Conservation (phyloP, 2,113 vertebrate species). For the Prietella phreatophila region DNA sequence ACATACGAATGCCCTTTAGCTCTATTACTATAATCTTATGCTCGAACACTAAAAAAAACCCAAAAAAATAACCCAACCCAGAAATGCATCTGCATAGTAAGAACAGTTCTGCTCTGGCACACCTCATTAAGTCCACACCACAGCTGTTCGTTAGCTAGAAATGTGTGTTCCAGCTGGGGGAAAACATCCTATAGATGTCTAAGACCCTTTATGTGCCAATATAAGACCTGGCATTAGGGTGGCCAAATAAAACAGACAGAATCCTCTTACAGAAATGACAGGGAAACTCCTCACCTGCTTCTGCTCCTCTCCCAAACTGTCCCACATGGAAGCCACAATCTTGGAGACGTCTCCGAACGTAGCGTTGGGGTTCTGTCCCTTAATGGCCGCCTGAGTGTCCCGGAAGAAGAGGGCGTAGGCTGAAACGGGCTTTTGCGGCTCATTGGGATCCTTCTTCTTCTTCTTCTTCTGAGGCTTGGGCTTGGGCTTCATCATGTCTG, state of each 20-base stretch:
- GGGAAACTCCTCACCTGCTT: constrained; percentile 81
- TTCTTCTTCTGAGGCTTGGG: constrained; percentile 98
- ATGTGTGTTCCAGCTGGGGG: neutral
- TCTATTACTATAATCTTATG: neutral
- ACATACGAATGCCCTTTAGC: neutral
- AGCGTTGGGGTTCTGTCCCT: constrained; percentile 95
- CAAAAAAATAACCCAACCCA: neutral
- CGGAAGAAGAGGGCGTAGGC: constrained; percentile 98
- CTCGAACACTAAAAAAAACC: neutral
- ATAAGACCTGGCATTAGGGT: neutral
- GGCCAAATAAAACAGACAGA: neutral
- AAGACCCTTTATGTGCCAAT: neutral
- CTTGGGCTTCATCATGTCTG: constrained; percentile 93
- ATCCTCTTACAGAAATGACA: neutral
- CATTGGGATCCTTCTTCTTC: constrained; percentile 99
- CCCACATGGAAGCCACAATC: constrained; percentile 99
- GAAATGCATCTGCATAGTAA: neutral
- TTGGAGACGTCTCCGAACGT: constrained; percentile 97
- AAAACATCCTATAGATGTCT: neutral
- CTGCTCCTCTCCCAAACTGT: constrained; percentile 94
- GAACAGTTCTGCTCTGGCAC: neutral
- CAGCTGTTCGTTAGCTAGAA: constrained; percentile 6
- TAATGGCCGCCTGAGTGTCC: constrained; percentile 97
- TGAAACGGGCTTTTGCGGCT: constrained; percentile 95
- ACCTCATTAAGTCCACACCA: constrained; percentile 4